phyloP scores from a whole-genome alignment of 2,888 invertebrate species.

The Coremacera marginata region DNA sequence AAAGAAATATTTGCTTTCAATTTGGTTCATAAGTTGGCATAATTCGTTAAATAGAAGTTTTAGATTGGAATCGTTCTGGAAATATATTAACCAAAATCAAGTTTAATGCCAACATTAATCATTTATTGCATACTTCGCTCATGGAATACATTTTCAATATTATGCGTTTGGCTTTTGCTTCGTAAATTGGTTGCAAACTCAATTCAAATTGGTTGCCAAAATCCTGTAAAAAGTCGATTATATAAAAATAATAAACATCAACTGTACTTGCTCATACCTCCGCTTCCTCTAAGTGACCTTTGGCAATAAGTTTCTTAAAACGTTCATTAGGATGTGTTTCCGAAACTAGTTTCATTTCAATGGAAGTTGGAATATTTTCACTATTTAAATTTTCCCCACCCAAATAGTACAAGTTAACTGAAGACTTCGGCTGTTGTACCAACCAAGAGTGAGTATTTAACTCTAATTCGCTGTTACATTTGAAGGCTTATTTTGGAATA shows the following conservation, averaged over 20 bases:
- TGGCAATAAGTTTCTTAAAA: slow-evolving; percentile 66
- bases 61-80: slow-evolving; percentile 48
- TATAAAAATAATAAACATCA: background rate
- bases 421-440: slow-evolving; percentile 64
- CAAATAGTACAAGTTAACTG: slow-evolving; percentile 67
- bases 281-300: slow-evolving; percentile 67
- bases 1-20: slow-evolving; percentile 64
- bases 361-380: slow-evolving; percentile 56
- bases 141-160: slow-evolving; percentile 57
- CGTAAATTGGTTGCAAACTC: slow-evolving; percentile 65
- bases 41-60: slow-evolving; percentile 57
- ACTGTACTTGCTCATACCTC: slow-evolving; percentile 55
- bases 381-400: slow-evolving; percentile 53
- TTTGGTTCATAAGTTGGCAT: slow-evolving; percentile 56
- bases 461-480: slow-evolving; percentile 62
- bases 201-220: slow-evolving; percentile 66
- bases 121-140: slow-evolving; percentile 49
- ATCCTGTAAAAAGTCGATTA: slow-evolving; percentile 51
- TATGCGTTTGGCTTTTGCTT: slow-evolving; percentile 64
- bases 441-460: slow-evolving; percentile 64
- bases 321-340: slow-evolving; percentile 68
- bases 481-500: slow-evolving; percentile 55
- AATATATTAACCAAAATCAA: slow-evolving; percentile 5
- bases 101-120: background rate
- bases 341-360: slow-evolving; percentile 66